Base-by-base conservation (phyloP, 2,888 invertebrate genomes). In the Agrotis ipsilon region DNA sequence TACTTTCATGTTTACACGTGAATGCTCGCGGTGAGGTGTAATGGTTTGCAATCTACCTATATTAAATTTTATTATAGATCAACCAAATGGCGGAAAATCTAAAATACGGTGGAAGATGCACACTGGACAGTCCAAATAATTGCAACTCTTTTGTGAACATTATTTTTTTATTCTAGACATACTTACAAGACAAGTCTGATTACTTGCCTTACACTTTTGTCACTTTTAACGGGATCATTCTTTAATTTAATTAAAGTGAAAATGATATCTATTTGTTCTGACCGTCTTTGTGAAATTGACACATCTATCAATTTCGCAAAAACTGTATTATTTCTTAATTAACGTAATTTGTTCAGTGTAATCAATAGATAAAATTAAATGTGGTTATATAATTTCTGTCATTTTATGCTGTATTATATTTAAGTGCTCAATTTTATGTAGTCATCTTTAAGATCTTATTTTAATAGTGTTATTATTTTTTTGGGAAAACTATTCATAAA, bases 361-460 rank as follows among this genome's bases (percentile, higher is more conserved):
- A 72, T 68, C 68, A 64, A 75, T 78, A 72, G 64, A 58, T 74
- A 80, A n/a, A n/a, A n/a, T n/a, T n/a, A n/a, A 72, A 74, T 48
- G 57, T 72, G 52, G 68, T 67, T n/a, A 39, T 68, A 77, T 79
- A 39, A 68, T 76, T 82, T 82, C 19, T 27, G 45, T n/a, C 67
- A 52, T 66, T 70, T 58, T 70, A 60, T 16, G 71, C 76, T 71
- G 13, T 64, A 48, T 43, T 61, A 58, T 81, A 75, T 74, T 84
- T 80, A 69, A 62, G 83, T 77, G 88, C 88, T 88, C 88, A 88
- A 88, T 87, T 88, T 87, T 87, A 65, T 73, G 74, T 88, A 88
- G 87, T 63, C 39, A 49, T 64, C 63, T 70, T 75, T 49, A 60
- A 54, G 43, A 45, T 67, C 48, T 64, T 70, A 67, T 67, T 80